Evolutionary conservation across 1,140 invertebrate species (phyloP).

Genomic region (Batillaria attramentaria): DNA sequence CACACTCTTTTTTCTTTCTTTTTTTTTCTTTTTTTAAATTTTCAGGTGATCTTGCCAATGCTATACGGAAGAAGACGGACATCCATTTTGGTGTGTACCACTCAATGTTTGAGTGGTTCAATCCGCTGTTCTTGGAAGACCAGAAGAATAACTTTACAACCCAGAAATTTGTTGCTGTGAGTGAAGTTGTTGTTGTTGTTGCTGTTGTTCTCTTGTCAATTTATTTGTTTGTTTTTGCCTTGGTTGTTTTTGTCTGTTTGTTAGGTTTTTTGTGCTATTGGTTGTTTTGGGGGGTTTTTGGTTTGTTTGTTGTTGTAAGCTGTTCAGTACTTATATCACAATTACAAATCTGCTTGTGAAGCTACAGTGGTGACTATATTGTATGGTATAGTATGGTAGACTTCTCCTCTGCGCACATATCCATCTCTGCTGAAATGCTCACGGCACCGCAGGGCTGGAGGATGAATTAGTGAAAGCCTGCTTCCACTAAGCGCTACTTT

Average conservation of each 20-base stretch:
- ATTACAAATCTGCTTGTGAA: too few relatives aligned
- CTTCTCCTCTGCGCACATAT: too few relatives aligned
- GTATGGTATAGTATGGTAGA: too few relatives aligned
- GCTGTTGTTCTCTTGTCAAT: neutral
- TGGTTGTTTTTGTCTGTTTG: neutral
- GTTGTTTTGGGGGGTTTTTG: neutral
- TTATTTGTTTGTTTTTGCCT: neutral
- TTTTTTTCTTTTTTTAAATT: neutral
- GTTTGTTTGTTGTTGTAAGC: too few relatives aligned
- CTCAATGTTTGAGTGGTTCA: slow-evolving; percentile 92
- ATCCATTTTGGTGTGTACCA: slow-evolving; percentile 91
- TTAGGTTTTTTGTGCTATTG: neutral
- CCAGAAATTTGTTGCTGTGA: slow-evolving; percentile 74
- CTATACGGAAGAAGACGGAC: slow-evolving; percentile 74
- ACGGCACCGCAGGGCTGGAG: too few relatives aligned
- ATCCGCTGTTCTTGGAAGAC: slow-evolving; percentile 87
- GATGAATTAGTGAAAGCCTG: too few relatives aligned
- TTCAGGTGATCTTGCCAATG: slow-evolving; percentile 41
- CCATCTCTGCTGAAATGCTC: too few relatives aligned
- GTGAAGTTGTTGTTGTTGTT: slow-evolving; percentile 27
- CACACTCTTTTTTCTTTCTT: neutral
- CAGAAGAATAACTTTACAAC: slow-evolving; percentile 79
- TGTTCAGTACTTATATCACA: too few relatives aligned
- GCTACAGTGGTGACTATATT: too few relatives aligned
- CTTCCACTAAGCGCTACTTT: too few relatives aligned